A percentile compares a stretch with the other conserved stretches of the same genome.
These are phyloP conservation scores for Panurus biarmicus DNA, from an alignment of 2,113 vertebrate genomes.

Conservation along the genomic window DNA sequence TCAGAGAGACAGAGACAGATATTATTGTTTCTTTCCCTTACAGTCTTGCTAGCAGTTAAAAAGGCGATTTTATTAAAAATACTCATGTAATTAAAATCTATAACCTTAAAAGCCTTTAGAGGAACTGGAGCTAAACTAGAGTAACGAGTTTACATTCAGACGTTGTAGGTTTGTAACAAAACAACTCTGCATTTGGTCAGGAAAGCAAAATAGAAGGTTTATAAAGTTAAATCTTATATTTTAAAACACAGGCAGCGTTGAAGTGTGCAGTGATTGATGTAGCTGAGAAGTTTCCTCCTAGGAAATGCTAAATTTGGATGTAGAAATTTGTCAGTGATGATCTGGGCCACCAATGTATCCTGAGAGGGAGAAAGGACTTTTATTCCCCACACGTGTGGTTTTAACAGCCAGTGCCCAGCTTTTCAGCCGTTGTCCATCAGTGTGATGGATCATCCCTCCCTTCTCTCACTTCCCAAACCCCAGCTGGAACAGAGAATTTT, in stretches of 20 bases:
- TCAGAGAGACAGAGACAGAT: constrained; percentile 37
- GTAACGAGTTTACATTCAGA: neutral
- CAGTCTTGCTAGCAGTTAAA: constrained; percentile 39
- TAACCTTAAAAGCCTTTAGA: neutral
- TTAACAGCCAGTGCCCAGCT: neutral
- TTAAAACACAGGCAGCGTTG: neutral
- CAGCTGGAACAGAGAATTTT: neutral
- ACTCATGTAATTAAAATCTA: constrained; percentile 39
- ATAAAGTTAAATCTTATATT: neutral
- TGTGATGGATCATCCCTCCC: neutral
- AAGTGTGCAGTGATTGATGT: neutral
- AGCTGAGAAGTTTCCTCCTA: neutral
- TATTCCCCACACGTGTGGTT: neutral
- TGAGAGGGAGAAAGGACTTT: too few species aligned
- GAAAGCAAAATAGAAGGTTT: neutral
- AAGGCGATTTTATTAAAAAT: constrained; percentile 52
- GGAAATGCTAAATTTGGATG: neutral
- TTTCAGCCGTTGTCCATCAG: constrained; percentile 24
- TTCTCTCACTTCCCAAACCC: neutral
- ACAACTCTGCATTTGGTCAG: neutral
- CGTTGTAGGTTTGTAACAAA: neutral
- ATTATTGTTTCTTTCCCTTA: constrained; percentile 49
- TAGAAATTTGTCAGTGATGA: neutral
- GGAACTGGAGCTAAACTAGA: neutral
- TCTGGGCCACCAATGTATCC: neutral